These are phyloP conservation scores for Stenchaetothrips biformis DNA, from an alignment of 2,888 invertebrate genomes.

Conservation along the genomic window DNA sequence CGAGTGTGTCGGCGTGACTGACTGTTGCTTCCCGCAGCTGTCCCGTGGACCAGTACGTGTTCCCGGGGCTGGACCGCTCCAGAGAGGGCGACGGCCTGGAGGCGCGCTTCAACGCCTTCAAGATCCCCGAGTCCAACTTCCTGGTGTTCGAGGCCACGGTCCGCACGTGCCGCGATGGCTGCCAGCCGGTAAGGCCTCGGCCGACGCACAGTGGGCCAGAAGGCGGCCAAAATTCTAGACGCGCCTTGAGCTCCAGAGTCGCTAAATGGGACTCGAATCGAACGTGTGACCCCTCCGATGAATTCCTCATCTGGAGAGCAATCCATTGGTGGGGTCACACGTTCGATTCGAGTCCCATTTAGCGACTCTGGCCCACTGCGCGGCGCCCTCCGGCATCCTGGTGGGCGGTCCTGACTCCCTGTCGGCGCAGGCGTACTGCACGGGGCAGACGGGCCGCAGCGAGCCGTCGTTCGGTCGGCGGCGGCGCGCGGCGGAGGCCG, in stretches of 20 bases:
- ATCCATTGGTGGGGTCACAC: no score
- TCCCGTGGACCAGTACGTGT: conserved; percentile 86
- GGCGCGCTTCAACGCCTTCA: conserved; percentile 89
- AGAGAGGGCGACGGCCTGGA: conserved; percentile 82
- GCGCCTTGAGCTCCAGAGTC: background rate
- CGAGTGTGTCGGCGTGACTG: background rate
- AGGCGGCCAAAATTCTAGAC: background rate
- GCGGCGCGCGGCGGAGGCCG: conserved; percentile 51
- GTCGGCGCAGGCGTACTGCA: conserved; percentile 71
- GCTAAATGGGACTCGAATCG: background rate
- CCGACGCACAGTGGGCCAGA: background rate
- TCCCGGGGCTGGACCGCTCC: conserved; percentile 82
- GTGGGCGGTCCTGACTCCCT: background rate
- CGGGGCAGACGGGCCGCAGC: conserved; percentile 68
- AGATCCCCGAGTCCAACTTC: conserved; percentile 91
- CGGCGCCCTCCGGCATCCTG: background rate
- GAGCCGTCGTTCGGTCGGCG: conserved; percentile 78
- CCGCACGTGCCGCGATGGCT: conserved; percentile 80
- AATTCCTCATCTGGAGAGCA: no score
- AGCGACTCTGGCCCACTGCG: no score
- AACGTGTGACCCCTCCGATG: background rate
- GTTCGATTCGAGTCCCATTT: no score
- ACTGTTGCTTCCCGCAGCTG: conserved; percentile 56
- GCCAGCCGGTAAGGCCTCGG: conserved; percentile 63
- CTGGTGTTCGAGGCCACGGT: conserved; percentile 90